Conservation (phyloP, 2,888 invertebrate genomes). For the Vanessa cardui region DNA sequence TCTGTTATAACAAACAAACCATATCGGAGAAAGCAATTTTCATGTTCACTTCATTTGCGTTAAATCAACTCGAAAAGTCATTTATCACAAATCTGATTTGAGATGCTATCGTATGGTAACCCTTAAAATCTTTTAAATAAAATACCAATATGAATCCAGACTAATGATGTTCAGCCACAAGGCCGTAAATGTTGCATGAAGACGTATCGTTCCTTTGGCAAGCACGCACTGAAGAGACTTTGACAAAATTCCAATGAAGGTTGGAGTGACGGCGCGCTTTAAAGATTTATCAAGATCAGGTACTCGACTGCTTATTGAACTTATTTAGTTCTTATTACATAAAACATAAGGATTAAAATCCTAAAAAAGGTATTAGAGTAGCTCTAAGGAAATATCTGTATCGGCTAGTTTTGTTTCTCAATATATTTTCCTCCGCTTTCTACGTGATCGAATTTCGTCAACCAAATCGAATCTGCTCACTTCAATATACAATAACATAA, state of each 20-base stretch:
- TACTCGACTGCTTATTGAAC: conserved; percentile 24
- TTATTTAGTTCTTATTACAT: conserved; percentile 14
- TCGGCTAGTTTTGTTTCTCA: conserved; percentile 36
- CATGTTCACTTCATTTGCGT: no score
- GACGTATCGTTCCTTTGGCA: conserved; percentile 67
- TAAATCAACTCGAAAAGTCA: no score
- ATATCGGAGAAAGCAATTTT: no score
- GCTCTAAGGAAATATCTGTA: conserved; percentile 22
- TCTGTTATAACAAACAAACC: no score
- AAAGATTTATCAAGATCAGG: conserved; percentile 48
- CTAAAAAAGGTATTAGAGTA: conserved; percentile 1
- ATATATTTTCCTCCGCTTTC: conserved; percentile 35
- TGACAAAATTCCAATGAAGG: conserved; percentile 60
- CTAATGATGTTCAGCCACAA: conserved; percentile 55
- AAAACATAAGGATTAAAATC: conserved; percentile 17
- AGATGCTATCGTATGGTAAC: not conserved
- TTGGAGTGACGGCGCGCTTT: conserved; percentile 45
- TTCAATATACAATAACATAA: conserved; percentile 26
- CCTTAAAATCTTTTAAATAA: not conserved
- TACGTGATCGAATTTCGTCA: conserved; percentile 42
- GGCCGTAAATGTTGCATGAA: conserved; percentile 70
- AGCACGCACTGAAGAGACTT: conserved; percentile 58
- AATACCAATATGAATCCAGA: conserved; percentile 18
- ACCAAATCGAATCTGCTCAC: conserved; percentile 31
- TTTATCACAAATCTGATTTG: not conserved